Conservation (phyloP, 2,888 invertebrate species). For the Pandemis corylana region DNA sequence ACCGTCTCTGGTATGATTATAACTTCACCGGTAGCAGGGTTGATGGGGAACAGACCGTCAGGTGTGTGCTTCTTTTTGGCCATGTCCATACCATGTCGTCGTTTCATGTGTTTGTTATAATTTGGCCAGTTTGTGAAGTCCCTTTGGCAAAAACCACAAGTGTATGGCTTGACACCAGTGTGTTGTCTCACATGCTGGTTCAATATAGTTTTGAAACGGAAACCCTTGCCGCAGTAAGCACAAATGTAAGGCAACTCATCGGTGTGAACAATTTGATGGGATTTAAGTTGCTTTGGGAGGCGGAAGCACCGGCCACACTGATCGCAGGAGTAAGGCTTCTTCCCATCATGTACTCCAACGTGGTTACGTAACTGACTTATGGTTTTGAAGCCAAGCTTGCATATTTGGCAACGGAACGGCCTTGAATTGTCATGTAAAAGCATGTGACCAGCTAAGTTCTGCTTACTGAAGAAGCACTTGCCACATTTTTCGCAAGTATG, state of each 20-base stretch:
- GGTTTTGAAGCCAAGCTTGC: slow-evolving; percentile 64
- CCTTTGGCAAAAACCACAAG: slow-evolving; percentile 87
- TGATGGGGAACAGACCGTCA: slow-evolving; percentile 63
- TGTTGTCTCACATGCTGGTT: slow-evolving; percentile 88
- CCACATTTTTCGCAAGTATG: slow-evolving; percentile 69
- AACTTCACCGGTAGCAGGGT: slow-evolving; percentile 58
- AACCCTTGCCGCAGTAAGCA: slow-evolving; percentile 88
- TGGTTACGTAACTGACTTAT: slow-evolving; percentile 56
- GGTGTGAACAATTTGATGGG: slow-evolving; percentile 89
- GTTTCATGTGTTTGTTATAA: slow-evolving; percentile 91
- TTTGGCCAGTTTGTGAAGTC: slow-evolving; percentile 91
- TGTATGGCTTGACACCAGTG: slow-evolving; percentile 88
- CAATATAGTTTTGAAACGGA: slow-evolving; percentile 88
- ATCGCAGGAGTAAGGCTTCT: slow-evolving; percentile 63
- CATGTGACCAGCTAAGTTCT: slow-evolving; percentile 63
- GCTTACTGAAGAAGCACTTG: slow-evolving; percentile 46
- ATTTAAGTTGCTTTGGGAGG: slow-evolving; percentile 72
- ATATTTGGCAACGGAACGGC: slow-evolving; percentile 70
- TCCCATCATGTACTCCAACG: slow-evolving; percentile 59
- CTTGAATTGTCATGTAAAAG: slow-evolving; percentile 61
- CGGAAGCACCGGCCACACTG: slow-evolving; percentile 64
- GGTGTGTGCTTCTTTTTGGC: slow-evolving; percentile 60
- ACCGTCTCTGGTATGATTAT: slow-evolving; percentile 56
- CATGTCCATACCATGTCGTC: slow-evolving; percentile 84
- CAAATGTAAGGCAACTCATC: slow-evolving; percentile 89